These are phyloP conservation scores for Brachionus paranguensis DNA, from an alignment of 1,140 invertebrate genomes.

Conservation along the genomic window DNA sequence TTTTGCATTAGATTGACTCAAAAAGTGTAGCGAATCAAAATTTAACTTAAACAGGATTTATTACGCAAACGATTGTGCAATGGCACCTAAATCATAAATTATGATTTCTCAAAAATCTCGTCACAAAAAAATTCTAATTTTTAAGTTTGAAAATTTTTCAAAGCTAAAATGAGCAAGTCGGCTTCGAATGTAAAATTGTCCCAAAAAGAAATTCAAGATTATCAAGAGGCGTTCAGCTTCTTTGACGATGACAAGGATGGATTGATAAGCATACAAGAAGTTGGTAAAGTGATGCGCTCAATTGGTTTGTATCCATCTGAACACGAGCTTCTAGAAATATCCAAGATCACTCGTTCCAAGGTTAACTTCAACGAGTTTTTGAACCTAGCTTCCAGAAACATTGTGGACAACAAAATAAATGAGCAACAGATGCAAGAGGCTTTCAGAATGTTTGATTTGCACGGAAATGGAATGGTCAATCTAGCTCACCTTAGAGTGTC, in stretches of 20 bases:
- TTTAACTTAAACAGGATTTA: not conserved
- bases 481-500: conserved; percentile 77
- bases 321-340: not conserved
- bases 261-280: conserved; percentile 7
- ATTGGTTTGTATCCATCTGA: conserved; percentile 25
- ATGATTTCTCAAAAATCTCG: not conserved
- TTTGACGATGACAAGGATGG: conserved; percentile 25
- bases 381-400: not conserved
- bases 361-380: conserved; percentile 34
- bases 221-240: conserved; percentile 36
- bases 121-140: not conserved
- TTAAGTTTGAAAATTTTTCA: not conserved
- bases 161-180: conserved; percentile 20
- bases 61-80: not conserved
- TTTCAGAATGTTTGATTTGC: conserved; percentile 31
- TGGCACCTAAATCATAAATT: not conserved
- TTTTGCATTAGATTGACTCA: not conserved
- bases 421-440: conserved; percentile 34
- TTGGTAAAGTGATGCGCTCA: conserved; percentile 37
- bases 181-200: not conserved
- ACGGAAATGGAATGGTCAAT: conserved; percentile 81
- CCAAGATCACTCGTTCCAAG: not conserved
- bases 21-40: not conserved
- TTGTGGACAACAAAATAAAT: conserved; percentile 3
- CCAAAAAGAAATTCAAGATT: conserved; percentile 23